These are phyloP conservation scores for Helicoverpa assulta DNA, from an alignment of 2,888 invertebrate genomes.

Conservation along the genomic window DNA sequence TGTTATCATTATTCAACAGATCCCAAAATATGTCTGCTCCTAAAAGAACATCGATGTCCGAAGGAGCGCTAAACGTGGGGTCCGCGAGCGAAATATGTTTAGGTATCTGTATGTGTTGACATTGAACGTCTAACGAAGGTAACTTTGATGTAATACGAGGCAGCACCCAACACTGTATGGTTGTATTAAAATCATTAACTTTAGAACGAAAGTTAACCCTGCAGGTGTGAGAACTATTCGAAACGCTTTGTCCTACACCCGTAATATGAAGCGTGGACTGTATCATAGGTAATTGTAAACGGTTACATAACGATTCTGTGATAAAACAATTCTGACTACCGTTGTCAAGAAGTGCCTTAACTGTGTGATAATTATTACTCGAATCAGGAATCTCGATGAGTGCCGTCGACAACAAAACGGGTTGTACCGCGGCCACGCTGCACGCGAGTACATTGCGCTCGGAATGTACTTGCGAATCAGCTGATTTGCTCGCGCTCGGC, in stretches of 20 bases:
- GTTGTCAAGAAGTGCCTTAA: conserved; percentile 30
- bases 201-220: conserved; percentile 21
- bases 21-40: conserved; percentile 14
- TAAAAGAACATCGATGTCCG: conserved; percentile 6
- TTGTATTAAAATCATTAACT: conserved; percentile 1
- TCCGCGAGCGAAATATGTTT: conserved; percentile 13
- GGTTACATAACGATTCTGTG: conserved; percentile 19
- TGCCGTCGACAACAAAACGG: conserved; percentile 14
- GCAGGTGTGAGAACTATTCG: conserved; percentile 17
- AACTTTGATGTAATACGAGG: conserved; percentile 13
- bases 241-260: conserved; percentile 27
- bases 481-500: conserved; percentile 1
- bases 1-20: conserved; percentile 14
- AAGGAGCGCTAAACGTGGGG: conserved; percentile 11
- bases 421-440: conserved; percentile 1
- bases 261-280: conserved; percentile 26
- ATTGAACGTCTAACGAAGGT: conserved; percentile 11
- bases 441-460: conserved; percentile 3
- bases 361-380: conserved; percentile 25
- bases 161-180: conserved; percentile 15
- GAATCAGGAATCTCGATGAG: conserved; percentile 10
- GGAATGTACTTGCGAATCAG: conserved; percentile 6
- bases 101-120: conserved; percentile 1
- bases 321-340: conserved; percentile 22
- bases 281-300: conserved; percentile 21